Percentiles rank a stretch among this genome's conserved stretches.
Evolutionary conservation across 2,797 vertebrate species (phyloP).

Genomic region (Centroberyx gerrardi): DNA sequence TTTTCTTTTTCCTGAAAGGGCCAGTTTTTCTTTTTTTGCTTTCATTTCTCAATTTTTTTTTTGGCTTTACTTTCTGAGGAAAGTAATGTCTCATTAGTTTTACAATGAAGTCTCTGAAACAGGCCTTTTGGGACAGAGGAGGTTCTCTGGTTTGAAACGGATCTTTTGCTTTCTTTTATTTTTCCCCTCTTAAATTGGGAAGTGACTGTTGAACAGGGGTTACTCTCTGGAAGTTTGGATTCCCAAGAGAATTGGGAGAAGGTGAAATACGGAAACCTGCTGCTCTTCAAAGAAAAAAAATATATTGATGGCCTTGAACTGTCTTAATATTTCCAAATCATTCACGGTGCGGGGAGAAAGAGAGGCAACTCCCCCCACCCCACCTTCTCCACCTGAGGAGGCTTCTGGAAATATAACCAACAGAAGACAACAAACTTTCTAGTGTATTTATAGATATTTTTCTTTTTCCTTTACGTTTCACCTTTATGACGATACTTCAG

Average conservation of each 20-base stretch:
- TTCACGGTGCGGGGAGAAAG: conserved; percentile 72
- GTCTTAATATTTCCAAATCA: conserved; percentile 90
- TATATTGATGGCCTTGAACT: conserved; percentile 90
- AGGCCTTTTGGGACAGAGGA: conserved; percentile 73
- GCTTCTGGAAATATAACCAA: conserved; percentile 86
- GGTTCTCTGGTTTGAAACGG: conserved; percentile 61
- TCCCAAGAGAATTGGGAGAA: conserved; percentile 79
- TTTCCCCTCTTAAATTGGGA: conserved; percentile 73
- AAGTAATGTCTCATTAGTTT: conserved; percentile 65
- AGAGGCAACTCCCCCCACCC: conserved; percentile 65
- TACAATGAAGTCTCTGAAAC: conserved; percentile 63
- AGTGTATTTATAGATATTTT: conserved; percentile 90
- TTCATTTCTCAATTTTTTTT: conserved; percentile 57
- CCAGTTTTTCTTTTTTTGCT: conserved; percentile 74
- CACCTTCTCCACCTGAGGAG: conserved; percentile 81
- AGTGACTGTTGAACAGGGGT: conserved; percentile 82
- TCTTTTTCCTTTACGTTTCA: conserved; percentile 79
- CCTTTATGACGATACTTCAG: conserved; percentile 82
- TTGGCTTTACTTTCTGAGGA: conserved; percentile 58
- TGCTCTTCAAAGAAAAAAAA: conserved; percentile 88
- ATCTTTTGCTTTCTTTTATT: conserved; percentile 56
- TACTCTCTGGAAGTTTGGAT: conserved; percentile 79
- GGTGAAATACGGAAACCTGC: conserved; percentile 89
- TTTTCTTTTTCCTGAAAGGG: conserved; percentile 70
- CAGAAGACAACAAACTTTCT: conserved; percentile 88